These are phyloP conservation scores for Astur gentilis DNA, from an alignment of 2,113 vertebrate genomes.

Conservation along the genomic window DNA sequence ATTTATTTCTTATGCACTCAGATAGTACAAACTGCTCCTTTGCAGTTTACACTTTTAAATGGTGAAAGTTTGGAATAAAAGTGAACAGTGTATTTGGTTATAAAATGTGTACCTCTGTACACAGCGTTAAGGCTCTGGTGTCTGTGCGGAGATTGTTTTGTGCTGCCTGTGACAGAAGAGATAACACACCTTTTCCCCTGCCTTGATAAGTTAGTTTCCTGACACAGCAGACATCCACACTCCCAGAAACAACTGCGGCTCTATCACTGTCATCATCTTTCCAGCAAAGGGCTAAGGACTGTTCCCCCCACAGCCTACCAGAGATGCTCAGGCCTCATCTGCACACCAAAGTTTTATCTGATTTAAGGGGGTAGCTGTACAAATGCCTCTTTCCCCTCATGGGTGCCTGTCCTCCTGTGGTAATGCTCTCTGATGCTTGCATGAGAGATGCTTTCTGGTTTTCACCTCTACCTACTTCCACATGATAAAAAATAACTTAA, in stretches of 20 bases:
- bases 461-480: background rate
- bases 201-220: background rate
- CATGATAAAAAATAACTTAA: background rate
- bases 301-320: background rate
- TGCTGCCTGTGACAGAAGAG: background rate
- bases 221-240: background rate
- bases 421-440: background rate
- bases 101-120: background rate
- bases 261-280: background rate
- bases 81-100: background rate
- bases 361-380: background rate
- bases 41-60: background rate
- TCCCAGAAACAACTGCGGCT: background rate
- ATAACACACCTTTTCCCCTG: background rate
- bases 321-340: background rate
- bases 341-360: background rate
- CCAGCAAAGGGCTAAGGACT: background rate
- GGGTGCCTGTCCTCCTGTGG: background rate
- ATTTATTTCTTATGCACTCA: background rate
- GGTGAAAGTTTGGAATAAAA: background rate
- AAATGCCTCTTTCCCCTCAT: fast-evolving
- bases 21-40: background rate
- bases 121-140: background rate
- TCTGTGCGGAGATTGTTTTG: background rate
- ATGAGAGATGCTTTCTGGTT: background rate